Evolutionary conservation across 53 echinoderm and acorn worm genomes (phyloP).

Genomic region (Luidia sarsii): DNA sequence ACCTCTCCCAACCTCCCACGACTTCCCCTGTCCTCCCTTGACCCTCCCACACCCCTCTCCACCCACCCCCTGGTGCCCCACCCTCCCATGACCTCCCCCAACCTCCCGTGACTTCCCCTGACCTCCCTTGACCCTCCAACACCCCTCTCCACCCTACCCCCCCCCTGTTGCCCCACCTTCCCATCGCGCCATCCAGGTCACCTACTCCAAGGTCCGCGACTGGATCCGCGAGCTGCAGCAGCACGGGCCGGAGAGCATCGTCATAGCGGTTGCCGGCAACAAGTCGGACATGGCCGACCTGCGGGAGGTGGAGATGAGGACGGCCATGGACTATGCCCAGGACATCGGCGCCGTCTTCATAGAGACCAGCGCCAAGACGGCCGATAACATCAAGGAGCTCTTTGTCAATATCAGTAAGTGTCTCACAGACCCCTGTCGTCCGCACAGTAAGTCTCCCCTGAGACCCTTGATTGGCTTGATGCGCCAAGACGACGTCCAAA

Average conservation of each 20-base stretch:
- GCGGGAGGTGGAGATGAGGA: constrained; percentile 72
- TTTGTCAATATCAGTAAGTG: constrained; percentile 97
- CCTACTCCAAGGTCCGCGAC: constrained; percentile 78
- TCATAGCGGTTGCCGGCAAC: constrained; percentile 89
- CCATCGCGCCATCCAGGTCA: no score
- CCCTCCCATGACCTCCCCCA: no score
- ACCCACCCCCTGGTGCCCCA: no score
- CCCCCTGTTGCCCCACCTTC: no score
- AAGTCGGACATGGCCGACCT: constrained; percentile 85
- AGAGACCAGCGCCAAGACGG: constrained; percentile 98
- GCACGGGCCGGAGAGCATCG: constrained; percentile 92
- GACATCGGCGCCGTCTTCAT: constrained; percentile 91
- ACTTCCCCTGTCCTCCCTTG: no score
- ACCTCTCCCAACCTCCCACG: no score
- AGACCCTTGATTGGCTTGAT: background rate
- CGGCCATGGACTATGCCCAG: constrained; percentile 79
- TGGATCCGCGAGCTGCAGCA: constrained; percentile 83
- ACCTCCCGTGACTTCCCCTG: no score
- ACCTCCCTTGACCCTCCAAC: no score
- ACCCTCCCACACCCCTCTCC: no score
- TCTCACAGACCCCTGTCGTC: background rate
- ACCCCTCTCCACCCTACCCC: no score
- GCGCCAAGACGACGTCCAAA: background rate
- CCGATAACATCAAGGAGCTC: constrained; percentile 81
- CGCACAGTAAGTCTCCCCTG: background rate